Percentiles rank a stretch among this genome's conserved stretches.
phyloP scores from a whole-genome alignment of 2,888 invertebrate genomes.

The Agrochola litura region DNA sequence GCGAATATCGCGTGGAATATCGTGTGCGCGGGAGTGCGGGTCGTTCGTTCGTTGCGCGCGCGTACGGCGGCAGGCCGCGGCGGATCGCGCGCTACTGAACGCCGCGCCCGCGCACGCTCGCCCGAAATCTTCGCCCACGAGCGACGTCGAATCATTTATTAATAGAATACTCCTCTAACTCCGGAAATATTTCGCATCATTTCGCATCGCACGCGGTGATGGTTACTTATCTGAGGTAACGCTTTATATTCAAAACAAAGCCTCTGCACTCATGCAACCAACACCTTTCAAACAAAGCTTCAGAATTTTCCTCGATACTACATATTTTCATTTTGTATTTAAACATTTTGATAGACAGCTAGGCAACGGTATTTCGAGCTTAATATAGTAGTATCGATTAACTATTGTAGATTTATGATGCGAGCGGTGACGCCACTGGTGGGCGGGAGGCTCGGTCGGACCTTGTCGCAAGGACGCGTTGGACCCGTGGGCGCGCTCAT shows the following conservation, averaged over 20 bases:
- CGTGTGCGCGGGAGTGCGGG: conserved; percentile 89
- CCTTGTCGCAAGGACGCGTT: conserved; percentile 88
- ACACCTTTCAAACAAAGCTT: conserved; percentile 46
- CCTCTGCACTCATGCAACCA: conserved; percentile 34
- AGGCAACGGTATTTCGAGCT: conserved; percentile 43
- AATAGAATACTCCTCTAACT: conserved; percentile 90
- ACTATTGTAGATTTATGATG: conserved; percentile 58
- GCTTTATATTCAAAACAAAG: conserved; percentile 70
- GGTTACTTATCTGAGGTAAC: conserved; percentile 85
- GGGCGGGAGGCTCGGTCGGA: conserved; percentile 85
- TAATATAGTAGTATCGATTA: conserved; percentile 55
- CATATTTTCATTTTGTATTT: conserved; percentile 12
- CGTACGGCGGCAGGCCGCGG: conserved; percentile 90
- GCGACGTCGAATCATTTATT: conserved; percentile 88
- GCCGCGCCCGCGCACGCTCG: conserved; percentile 80
- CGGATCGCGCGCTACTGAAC: conserved; percentile 89
- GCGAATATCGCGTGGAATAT: conserved; percentile 80
- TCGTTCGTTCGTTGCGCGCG: conserved; percentile 91
- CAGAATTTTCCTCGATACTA: conserved; percentile 19
- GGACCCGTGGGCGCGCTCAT: conserved; percentile 79
- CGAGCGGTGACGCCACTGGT: conserved; percentile 68
- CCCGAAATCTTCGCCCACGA: conserved; percentile 89
- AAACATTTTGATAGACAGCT: conserved; percentile 22
- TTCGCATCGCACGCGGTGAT: conserved; percentile 86
- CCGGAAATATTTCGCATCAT: conserved; percentile 91